Evolutionary conservation across 2,888 invertebrate genomes (phyloP).

Genomic region (Dicyrtomina minuta): DNA sequence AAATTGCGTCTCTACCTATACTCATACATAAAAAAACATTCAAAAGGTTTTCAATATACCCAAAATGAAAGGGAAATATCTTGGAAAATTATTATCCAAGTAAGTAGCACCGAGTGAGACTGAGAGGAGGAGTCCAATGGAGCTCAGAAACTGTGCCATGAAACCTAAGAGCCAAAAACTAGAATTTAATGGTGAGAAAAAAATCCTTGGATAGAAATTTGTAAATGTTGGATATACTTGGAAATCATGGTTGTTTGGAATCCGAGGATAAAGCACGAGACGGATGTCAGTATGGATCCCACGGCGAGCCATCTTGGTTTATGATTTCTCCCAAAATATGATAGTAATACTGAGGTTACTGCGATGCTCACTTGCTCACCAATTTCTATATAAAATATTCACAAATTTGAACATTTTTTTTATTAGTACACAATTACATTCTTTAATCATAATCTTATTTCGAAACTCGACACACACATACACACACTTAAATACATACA

Average conservation of each 20-base stretch:
- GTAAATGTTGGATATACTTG: conserved; percentile 15
- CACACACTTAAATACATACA: not conserved
- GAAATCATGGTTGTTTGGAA: conserved; percentile 14
- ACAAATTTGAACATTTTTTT: not conserved
- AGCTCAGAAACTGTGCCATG: conserved; percentile 23
- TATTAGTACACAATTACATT: too few relatives aligned
- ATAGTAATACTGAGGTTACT: conserved; percentile 10
- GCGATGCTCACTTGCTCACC: conserved; percentile 19
- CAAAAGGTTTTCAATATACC: too few relatives aligned
- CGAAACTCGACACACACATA: not conserved
- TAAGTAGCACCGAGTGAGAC: conserved; percentile 18
- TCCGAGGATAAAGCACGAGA: conserved; percentile 23
- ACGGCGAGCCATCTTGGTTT: conserved; percentile 30
- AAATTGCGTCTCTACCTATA: too few relatives aligned
- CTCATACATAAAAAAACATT: too few relatives aligned
- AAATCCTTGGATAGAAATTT: not conserved
- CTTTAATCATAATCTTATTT: not conserved
- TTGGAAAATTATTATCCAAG: conserved; percentile 28
- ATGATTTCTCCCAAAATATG: conserved; percentile 25
- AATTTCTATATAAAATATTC: conserved; percentile 6
- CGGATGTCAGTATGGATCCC: conserved; percentile 21
- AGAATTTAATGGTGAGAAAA: not conserved
- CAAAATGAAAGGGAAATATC: conserved; percentile 27
- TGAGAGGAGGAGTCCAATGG: conserved; percentile 17
- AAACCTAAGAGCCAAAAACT: conserved; percentile 23